Base-by-base conservation (phyloP, 2,797 vertebrate genomes). In the Xyrichtys novacula region DNA sequence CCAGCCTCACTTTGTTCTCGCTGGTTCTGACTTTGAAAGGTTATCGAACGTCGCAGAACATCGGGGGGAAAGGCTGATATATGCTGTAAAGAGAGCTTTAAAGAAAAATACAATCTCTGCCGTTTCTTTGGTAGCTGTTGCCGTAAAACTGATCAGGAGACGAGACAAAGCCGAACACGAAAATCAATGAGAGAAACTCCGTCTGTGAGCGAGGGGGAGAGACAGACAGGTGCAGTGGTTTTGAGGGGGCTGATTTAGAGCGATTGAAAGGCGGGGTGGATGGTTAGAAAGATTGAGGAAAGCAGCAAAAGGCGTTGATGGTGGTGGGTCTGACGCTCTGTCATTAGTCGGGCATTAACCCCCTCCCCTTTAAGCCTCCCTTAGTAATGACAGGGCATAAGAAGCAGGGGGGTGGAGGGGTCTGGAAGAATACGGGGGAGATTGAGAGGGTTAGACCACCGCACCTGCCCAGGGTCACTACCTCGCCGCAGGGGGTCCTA, bases 261-360 rank as follows among this genome's bases (percentile, higher is more conserved):
- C 80, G 84, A 88, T 78, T 75, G 65, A 57, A 76, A 57, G 69
- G 80, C 72, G 50, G 66, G 74, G 71, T 61, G 47, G 74, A 56
- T 44, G 64, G 67, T 77, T 62, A 52, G 81, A 84, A 87, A 48
- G 78, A 78, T 61, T 62, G 54, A 64, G 82, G 83, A 71, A 55
- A 64, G 82, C 76, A 70, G 86, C 79, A 76, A 76, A 76, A 85
- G 79, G 83, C 83, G 62, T 77, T 85, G 89, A 91, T 91, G 87
- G 86, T 14, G 50, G 71, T 83, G 80, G 74, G 80, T 81, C 82
- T 84, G 81, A 85, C 78, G 87, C 88, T 85, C 91, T 83, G 87
- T 94, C 91, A 95, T 95, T 94, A 94, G 90, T 90, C 89, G 91
- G 89, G 92, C 88, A 93, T 94, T 93, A 93, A 90, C 90, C 88